Evolutionary conservation across 2,888 invertebrate species (phyloP).

Genomic region (Linyphia triangularis): DNA sequence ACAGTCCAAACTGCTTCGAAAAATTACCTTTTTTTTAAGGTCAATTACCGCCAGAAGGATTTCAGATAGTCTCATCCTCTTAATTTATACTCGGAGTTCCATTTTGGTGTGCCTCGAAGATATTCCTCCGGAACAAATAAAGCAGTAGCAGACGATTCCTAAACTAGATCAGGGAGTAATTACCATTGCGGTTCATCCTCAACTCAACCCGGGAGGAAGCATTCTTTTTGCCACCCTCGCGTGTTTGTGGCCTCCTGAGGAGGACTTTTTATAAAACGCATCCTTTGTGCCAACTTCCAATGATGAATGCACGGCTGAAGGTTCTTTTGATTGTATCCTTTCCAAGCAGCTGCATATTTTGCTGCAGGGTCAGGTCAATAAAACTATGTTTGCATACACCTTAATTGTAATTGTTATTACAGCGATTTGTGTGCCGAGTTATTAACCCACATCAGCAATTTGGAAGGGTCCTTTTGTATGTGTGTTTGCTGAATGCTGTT

Average conservation of each 20-base stretch:
- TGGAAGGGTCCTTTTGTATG: conserved; percentile 13
- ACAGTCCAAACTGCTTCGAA: neutral
- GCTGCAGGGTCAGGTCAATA: neutral
- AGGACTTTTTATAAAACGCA: too few relatives aligned
- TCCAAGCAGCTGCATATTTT: neutral
- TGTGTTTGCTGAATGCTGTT: neutral
- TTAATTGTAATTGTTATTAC: neutral
- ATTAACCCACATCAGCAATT: conserved; percentile 21
- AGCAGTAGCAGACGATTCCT: neutral
- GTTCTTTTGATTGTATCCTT: too few relatives aligned
- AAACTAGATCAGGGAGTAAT: conserved; percentile 3
- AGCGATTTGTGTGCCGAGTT: conserved; percentile 11
- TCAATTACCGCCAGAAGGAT: neutral
- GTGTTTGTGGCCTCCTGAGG: neutral
- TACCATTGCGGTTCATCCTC: conserved; percentile 3
- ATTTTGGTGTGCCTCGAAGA: neutral
- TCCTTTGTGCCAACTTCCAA: neutral
- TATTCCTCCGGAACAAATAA: neutral
- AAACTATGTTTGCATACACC: neutral
- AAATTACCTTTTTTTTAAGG: neutral
- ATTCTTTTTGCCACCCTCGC: neutral
- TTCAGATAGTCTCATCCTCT: neutral
- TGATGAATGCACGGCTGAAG: neutral
- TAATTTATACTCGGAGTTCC: neutral
- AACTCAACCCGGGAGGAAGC: neutral